Evolutionary conservation across 2,888 invertebrate species (phyloP).

Genomic region (Deilephila elpenor): DNA sequence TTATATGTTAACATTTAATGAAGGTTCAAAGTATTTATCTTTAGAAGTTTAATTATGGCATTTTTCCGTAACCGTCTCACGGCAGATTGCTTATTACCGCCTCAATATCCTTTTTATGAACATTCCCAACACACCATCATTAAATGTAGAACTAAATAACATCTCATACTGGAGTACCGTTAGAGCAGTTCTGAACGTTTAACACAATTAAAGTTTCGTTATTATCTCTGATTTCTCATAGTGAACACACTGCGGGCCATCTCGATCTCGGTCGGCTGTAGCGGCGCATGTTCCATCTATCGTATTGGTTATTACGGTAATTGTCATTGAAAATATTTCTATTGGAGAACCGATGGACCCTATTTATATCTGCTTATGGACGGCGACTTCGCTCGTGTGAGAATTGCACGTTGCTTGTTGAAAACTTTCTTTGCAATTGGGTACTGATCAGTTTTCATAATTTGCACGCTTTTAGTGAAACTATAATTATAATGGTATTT

Average conservation of each 20-base stretch:
- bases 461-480: too few relatives aligned
- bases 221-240: conserved; percentile 17
- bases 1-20: too few relatives aligned
- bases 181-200: conserved; percentile 12
- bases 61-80: too few relatives aligned
- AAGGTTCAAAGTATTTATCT: too few relatives aligned
- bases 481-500: background rate
- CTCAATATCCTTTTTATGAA: background rate
- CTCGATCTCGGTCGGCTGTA: conserved; percentile 32
- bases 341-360: conserved; percentile 27
- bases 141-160: background rate
- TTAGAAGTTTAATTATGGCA: too few relatives aligned
- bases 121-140: background rate
- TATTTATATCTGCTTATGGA: conserved; percentile 28
- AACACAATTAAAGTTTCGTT: conserved; percentile 39
- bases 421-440: too few relatives aligned
- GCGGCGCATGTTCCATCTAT: conserved; percentile 37
- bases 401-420: background rate
- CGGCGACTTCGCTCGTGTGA: background rate
- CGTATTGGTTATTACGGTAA: conserved; percentile 41
- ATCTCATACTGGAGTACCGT: background rate
- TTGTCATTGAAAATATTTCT: conserved; percentile 38
- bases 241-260: conserved; percentile 16
- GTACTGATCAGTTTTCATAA: too few relatives aligned
- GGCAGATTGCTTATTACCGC: background rate